Base-by-base conservation (phyloP, 2,888 invertebrate genomes). In the Ornithoptera priamus region DNA sequence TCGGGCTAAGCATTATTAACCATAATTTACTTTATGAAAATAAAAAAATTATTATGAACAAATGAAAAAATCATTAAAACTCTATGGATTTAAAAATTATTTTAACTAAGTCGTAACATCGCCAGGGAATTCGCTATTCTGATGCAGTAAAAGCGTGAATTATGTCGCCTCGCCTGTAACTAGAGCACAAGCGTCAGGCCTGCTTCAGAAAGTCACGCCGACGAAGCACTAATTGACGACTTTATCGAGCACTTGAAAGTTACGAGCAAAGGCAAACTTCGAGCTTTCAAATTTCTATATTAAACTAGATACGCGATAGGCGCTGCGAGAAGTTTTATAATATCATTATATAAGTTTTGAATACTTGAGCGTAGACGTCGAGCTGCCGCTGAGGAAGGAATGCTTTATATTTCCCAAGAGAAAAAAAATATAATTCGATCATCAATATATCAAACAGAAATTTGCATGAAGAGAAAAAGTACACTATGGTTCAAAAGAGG, bases 181-280 rank as follows among this genome's bases (percentile, higher is more conserved):
- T 73, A 71, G 72, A 73, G 72, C 67, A 70, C 73, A 71, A 71
- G 72, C 70, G 72, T 73, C 63, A 72, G 71, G 65, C 71, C 67
- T 63, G 68, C 68, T 70, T 64, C 58, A 67, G 59, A 69, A 68
- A 67, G 69, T 77, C 73, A 74, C 77, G 75, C 76, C 72, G 76
- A 70, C 68, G 75, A 79, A 80, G 80, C 81, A 85, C 85, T 90
- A 92, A 91, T 90, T 91, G 89, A 87, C 85, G 89, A 88, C 81
- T 83, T 80, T 85, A 89, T 88, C 85, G 85, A 85, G 82, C 82
- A 80, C 85, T 85, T 78, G 77, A 3, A 85, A 86, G 85, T 85
- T 84, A 81, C 75, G 75, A 80, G 82, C 81, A 75, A 74, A 72
- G 79, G 76, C 81, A 76, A 89, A 89, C 85, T 89, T 85, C 65